Percentiles rank a stretch among this genome's conserved stretches.
phyloP scores from a whole-genome alignment of 2,888 invertebrate genomes.

The Melinaea menophilus region DNA sequence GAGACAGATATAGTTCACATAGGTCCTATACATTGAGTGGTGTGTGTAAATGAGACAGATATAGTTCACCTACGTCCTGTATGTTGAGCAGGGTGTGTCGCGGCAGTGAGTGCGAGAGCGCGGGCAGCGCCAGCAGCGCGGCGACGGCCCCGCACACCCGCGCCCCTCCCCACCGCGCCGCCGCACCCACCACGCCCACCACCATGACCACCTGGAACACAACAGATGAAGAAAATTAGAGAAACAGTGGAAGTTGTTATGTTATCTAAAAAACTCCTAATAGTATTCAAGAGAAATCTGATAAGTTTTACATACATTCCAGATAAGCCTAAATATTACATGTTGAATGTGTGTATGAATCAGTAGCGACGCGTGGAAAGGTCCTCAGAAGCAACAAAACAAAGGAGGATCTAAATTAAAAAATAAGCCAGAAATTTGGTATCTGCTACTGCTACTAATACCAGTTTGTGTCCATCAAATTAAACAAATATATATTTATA shows the following conservation, averaged over 20 bases:
- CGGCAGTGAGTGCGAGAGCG: slow-evolving; percentile 58
- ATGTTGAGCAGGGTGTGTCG: slow-evolving; percentile 67
- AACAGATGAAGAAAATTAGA: neutral
- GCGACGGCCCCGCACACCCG: slow-evolving; percentile 71
- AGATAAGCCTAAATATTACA: too few relatives aligned
- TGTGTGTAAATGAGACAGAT: neutral
- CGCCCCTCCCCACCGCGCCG: slow-evolving; percentile 55
- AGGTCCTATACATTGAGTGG: neutral
- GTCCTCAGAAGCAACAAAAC: too few relatives aligned
- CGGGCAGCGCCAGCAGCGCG: slow-evolving; percentile 65
- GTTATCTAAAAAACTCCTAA: too few relatives aligned
- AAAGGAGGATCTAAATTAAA: too few relatives aligned
- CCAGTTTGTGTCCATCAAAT: too few relatives aligned
- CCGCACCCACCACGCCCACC: slow-evolving; percentile 63
- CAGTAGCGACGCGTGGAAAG: too few relatives aligned
- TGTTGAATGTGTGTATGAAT: too few relatives aligned
- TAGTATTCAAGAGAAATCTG: too few relatives aligned
- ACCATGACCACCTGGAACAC: slow-evolving; percentile 66
- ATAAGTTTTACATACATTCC: too few relatives aligned
- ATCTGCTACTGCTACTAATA: too few relatives aligned
- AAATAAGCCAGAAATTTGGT: too few relatives aligned
- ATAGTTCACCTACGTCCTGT: slow-evolving; percentile 57
- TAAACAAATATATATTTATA: neutral
- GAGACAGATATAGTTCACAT: too few relatives aligned
- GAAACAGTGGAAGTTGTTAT: neutral